Evolutionary conservation across 2,888 invertebrate species (phyloP).

Genomic region (Drosophila barbarae): DNA sequence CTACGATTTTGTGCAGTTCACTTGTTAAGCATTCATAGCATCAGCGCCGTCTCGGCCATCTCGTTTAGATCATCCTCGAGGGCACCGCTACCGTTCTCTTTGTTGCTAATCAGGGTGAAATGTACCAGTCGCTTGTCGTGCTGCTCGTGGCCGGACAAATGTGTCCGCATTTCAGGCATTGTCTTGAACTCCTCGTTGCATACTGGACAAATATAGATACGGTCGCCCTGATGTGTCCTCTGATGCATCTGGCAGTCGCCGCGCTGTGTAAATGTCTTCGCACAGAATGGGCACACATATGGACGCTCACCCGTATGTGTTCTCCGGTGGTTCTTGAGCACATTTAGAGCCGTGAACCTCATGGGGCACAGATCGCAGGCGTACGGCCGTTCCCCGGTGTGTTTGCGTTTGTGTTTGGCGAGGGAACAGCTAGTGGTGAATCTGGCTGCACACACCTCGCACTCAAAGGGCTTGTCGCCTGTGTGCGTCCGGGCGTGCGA

Average conservation of each 20-base stretch:
- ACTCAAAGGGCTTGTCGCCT: slow-evolving; percentile 83
- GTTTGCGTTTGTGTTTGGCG: slow-evolving; percentile 82
- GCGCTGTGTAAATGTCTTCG: slow-evolving; percentile 82
- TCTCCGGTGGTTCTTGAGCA: slow-evolving; percentile 82
- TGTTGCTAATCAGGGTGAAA: slow-evolving; percentile 52
- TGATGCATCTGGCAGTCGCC: slow-evolving; percentile 83
- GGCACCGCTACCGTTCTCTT: slow-evolving; percentile 48
- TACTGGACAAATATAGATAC: slow-evolving; percentile 70
- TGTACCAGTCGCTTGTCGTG: slow-evolving; percentile 61
- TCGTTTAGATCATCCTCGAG: slow-evolving; percentile 51
- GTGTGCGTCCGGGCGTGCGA: slow-evolving; percentile 82
- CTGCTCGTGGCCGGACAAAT: slow-evolving; percentile 80
- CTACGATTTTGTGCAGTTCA: neutral
- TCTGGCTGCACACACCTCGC: slow-evolving; percentile 81
- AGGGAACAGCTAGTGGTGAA: slow-evolving; percentile 83
- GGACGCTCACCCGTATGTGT: slow-evolving; percentile 83
- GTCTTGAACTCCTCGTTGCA: slow-evolving; percentile 80
- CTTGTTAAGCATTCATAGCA: slow-evolving; percentile 1
- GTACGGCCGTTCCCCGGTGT: slow-evolving; percentile 83
- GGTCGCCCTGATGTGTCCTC: slow-evolving; percentile 81
- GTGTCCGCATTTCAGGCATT: slow-evolving; percentile 81
- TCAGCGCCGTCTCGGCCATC: slow-evolving; percentile 24
- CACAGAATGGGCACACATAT: slow-evolving; percentile 81
- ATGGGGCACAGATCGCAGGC: slow-evolving; percentile 82
- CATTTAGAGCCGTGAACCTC: slow-evolving; percentile 82